Evolutionary conservation across 1,140 invertebrate genomes (phyloP), one percentile per base, ranked within the genome.

Genomic region (Drosophila grimshawi): DNA sequence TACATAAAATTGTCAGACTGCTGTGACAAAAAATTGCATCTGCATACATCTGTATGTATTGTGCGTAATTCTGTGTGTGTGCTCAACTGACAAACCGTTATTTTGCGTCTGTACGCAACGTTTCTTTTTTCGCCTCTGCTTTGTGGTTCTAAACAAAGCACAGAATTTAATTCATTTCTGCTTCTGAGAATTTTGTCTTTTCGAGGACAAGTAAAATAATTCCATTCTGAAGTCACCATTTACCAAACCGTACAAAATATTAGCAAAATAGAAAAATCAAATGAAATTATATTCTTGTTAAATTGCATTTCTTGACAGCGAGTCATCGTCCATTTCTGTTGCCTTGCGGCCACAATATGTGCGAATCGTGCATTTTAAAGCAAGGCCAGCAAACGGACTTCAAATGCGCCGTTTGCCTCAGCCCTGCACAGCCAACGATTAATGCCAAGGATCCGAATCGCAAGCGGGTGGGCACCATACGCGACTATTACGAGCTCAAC

Each of bases 331-430:
- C 91, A 0, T 71, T 91, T 55, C 33, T 92, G 33, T 11, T 92
- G 35, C 43, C 71, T 4, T 92, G 91, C 6, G 85, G 80, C 0
- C 91, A 92, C 32, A 81, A 59, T 43, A 53, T 91, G 57, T 92
- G 91, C 39, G 91, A 91, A 46, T 72, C 51, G 27, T 92, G 91
- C 53, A 29, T 90, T 5, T 66, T 41, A 5, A 56, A 72, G 10
- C 57, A 89, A 53, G 67, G 62, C 2, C 45, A 73, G 6, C 7
- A 69, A 37, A 11, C 1, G 6, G 55, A 80, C 6, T 56, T 90
- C 4, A 66, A 59, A 5, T 92, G 91, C 43, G 72, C 66, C 33
- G 70, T 78, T 0, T 92, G 91, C 59, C 45, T 11, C 3, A 30
- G 19, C 1, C 59, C 68, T 3, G 81, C 80, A 2, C 56, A 52